These are phyloP conservation scores for Drosophila birchii DNA, from an alignment of 2,888 invertebrate genomes.

Conservation along the genomic window DNA sequence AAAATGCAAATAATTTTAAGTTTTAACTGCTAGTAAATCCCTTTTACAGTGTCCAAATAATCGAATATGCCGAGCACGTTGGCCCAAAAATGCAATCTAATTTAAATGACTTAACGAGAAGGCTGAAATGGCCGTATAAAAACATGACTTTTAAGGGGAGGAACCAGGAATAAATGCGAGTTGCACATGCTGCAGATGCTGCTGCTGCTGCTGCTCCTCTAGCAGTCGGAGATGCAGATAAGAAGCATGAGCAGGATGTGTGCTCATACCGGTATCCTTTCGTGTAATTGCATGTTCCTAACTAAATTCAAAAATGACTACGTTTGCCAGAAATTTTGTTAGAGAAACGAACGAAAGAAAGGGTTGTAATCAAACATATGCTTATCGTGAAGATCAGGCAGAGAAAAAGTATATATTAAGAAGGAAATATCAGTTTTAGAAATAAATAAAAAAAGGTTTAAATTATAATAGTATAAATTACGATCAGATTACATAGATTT, in stretches of 20 bases:
- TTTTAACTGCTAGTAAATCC: not conserved
- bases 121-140: constrained; percentile 21
- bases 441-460: too few species aligned
- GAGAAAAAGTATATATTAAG: too few species aligned
- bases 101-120: constrained; percentile 35
- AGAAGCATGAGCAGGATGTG: constrained; percentile 15
- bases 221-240: constrained; percentile 34
- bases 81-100: constrained; percentile 58
- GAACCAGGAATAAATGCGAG: constrained; percentile 33
- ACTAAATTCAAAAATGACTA: constrained; percentile 9
- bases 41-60: not conserved
- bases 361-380: constrained; percentile 8
- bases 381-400: not conserved
- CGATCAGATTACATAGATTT: too few species aligned
- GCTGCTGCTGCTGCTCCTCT: constrained; percentile 18
- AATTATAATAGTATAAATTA: too few species aligned
- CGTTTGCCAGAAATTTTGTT: constrained; percentile 5
- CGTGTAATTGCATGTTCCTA: constrained; percentile 29
- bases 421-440: too few species aligned
- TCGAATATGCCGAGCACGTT: constrained; percentile 51
- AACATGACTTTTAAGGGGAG: constrained; percentile 20
- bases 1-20: not conserved
- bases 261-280: constrained; percentile 9
- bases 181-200: constrained; percentile 49
- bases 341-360: not conserved